phyloP scores from a whole-genome alignment of 2,797 vertebrate species.

The Sebastes paucispinis region DNA sequence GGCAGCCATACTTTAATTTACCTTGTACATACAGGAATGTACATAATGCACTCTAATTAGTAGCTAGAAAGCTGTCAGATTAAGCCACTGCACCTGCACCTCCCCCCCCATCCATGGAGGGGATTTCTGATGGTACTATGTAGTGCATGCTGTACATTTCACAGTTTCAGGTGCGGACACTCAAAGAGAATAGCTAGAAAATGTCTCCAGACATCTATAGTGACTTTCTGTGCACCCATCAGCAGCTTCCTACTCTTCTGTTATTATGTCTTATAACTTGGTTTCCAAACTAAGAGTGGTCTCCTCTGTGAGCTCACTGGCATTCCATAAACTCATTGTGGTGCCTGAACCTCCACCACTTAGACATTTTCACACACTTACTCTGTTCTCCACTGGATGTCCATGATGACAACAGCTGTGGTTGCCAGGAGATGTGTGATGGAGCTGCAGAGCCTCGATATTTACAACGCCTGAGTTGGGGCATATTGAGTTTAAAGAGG shows the following conservation, averaged over 20 bases:
- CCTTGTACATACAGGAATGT: neutral
- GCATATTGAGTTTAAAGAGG: neutral
- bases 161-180: neutral
- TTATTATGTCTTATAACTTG: neutral
- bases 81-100: neutral
- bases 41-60: constrained; percentile 55
- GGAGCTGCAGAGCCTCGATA: neutral
- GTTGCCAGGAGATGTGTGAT: neutral
- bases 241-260: neutral
- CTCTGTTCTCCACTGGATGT: neutral
- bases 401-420: neutral
- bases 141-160: too few relatives aligned
- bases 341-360: neutral
- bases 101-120: too few relatives aligned
- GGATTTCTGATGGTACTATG: too few relatives aligned
- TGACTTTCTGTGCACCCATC: neutral
- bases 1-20: neutral
- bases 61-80: constrained; percentile 2
- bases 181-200: too few relatives aligned
- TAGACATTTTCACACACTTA: neutral
- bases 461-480: too few relatives aligned
- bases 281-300: neutral
- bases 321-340: too few relatives aligned
- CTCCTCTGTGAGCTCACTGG: neutral
- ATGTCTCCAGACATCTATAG: neutral